A percentile compares a stretch with the other conserved stretches of the same genome.
These are phyloP conservation scores for Gymnoscopelus braueri DNA, from an alignment of 2,797 vertebrate genomes.

Conservation along the genomic window DNA sequence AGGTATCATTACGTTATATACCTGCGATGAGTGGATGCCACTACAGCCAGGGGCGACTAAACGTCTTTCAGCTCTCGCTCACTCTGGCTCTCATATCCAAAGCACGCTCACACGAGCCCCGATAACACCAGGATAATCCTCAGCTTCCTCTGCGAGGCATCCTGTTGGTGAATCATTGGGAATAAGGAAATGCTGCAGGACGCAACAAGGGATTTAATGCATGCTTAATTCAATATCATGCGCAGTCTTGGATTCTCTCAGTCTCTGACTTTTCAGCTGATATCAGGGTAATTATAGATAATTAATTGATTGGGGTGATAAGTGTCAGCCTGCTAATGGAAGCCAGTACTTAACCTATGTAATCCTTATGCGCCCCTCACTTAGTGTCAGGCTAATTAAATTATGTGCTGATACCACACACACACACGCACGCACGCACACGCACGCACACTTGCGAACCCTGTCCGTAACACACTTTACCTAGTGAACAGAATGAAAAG, in stretches of 20 bases:
- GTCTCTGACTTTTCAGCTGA: slow-evolving; percentile 46
- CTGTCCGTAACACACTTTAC: too few species aligned
- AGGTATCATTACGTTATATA: slow-evolving; percentile 69
- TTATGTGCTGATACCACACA: slow-evolving; percentile 69
- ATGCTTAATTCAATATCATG: slow-evolving; percentile 9
- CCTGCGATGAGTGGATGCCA: slow-evolving; percentile 60
- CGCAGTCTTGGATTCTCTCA: slow-evolving; percentile 24
- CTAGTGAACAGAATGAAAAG: neutral
- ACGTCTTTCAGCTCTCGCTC: slow-evolving; percentile 52
- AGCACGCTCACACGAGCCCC: slow-evolving; percentile 55
- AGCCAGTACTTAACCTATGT: slow-evolving; percentile 73
- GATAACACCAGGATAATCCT: slow-evolving; percentile 55
- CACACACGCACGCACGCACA: slow-evolving; percentile 41
- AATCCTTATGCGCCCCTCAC: slow-evolving; percentile 72
- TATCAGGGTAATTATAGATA: slow-evolving; percentile 73
- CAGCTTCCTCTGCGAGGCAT: slow-evolving; percentile 39
- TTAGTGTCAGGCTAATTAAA: slow-evolving; percentile 76
- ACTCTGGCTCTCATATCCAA: slow-evolving; percentile 40
- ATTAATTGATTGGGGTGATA: slow-evolving; percentile 75
- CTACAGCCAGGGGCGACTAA: slow-evolving; percentile 59
- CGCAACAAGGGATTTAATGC: neutral
- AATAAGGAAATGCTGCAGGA: slow-evolving; percentile 36
- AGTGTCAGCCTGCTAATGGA: slow-evolving; percentile 77
- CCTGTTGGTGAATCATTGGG: slow-evolving; percentile 42
- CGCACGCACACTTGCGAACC: neutral